Evolutionary conservation across 2,113 vertebrate species (phyloP), one percentile per base, ranked within the genome.

Genomic region (Myotis brandtii): DNA sequence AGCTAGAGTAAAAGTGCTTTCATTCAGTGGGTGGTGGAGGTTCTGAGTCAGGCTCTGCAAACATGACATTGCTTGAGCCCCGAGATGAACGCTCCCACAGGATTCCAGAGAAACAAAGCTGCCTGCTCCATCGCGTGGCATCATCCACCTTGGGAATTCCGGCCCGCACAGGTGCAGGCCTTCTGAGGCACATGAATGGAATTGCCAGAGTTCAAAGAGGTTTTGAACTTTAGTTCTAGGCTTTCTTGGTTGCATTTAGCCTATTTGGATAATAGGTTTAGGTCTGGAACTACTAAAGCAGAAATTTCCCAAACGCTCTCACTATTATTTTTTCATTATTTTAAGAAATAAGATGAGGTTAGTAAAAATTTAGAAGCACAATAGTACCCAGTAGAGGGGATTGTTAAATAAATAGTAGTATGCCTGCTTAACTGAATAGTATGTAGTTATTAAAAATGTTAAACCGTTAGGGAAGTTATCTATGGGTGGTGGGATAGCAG

Each of bases 11-110:
- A 34, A 86, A 91, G 70, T 54, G 66, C 72, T 91, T 96, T 95
- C 77, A 93, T 97, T 83, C 67, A 40, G 89, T 96, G 95, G 96
- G 89, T 96, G 96, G 95, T 66, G 50, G 81, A 96, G 92, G 67
- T 46, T 84, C 85, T 95, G 95, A 97, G 88, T 97, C 95, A 97
- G 67, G 59, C 93, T 96, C 67, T 40, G 83, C 94, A 96, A 98
- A 96, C 96, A 96, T 50, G 93, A 95, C 77, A 56, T 87, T 87
- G 86, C 96, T 91, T 94, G 89, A 76, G 50, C 73, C 69, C 81
- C 66, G 14, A 27, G 81, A 80, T 5, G 67, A 94, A 88, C 2
- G 56, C 50, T 96, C 75, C 86, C 75, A 62, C 17, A 37, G 94
- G 88, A 70, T 43, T 81, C 92, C 76, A 23, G 72, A 52, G 54